These are phyloP conservation scores for Percina caprodes DNA, from an alignment of 2,113 vertebrate genomes.

Conservation along the genomic window DNA sequence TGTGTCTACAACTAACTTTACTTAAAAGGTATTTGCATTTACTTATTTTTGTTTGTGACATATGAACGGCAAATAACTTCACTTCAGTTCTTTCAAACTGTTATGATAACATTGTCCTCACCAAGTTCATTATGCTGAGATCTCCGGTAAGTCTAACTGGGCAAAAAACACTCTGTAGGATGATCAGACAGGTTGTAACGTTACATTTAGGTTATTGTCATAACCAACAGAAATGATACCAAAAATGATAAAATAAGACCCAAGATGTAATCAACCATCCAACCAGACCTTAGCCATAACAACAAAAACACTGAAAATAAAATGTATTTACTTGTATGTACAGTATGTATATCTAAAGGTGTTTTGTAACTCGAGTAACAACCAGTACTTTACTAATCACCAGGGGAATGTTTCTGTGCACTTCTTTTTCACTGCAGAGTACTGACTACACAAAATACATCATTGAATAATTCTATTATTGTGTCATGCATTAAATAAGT, in stretches of 20 bases:
- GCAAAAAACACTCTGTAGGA: not conserved
- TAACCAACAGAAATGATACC: not conserved
- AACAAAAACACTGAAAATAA: not conserved
- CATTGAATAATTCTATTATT: no score
- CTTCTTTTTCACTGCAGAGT: not conserved
- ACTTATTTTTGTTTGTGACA: not conserved
- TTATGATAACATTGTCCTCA: not conserved
- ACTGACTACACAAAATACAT: not conserved
- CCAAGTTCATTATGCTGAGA: not conserved
- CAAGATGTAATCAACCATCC: not conserved
- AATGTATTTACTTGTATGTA: not conserved
- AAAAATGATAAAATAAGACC: not conserved
- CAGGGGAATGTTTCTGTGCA: not conserved
- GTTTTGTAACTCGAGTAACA: not conserved
- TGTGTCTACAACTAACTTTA: not conserved
- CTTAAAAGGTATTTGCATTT: not conserved
- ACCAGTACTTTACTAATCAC: not conserved
- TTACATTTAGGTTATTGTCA: not conserved
- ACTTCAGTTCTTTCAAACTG: not conserved
- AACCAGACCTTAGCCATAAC: not conserved
- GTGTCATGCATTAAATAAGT: no score
- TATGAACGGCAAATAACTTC: not conserved
- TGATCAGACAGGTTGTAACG: not conserved
- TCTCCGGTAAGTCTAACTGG: no score
- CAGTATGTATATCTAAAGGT: not conserved